phyloP scores from a whole-genome alignment of 2,888 invertebrate genomes.

The Chrysolina oricalcia region DNA sequence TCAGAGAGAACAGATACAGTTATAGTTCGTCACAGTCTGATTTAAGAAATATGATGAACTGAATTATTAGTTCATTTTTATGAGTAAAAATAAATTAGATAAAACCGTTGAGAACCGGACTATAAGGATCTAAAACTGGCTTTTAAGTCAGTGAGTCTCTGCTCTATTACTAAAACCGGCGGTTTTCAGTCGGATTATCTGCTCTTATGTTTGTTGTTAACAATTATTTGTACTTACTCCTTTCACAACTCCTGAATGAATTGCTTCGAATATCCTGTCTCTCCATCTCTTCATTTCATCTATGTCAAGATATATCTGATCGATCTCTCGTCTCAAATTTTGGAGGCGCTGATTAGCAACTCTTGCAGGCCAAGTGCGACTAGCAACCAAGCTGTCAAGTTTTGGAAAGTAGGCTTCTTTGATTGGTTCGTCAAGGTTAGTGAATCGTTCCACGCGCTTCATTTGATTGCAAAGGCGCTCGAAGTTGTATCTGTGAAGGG shows the following conservation, averaged over 20 bases:
- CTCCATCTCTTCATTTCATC: slow-evolving; percentile 83
- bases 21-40: no score
- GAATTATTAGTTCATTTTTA: no score
- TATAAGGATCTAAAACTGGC: no score
- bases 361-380: slow-evolving; percentile 83
- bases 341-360: slow-evolving; percentile 74
- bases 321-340: slow-evolving; percentile 79
- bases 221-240: slow-evolving; percentile 71
- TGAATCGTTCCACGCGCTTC: slow-evolving; percentile 76
- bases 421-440: slow-evolving; percentile 80
- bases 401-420: slow-evolving; percentile 88
- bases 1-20: no score
- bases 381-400: slow-evolving; percentile 83
- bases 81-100: no score
- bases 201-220: no score
- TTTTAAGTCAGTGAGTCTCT: no score
- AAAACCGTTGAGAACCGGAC: no score
- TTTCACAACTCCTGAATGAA: slow-evolving; percentile 77
- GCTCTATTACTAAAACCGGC: no score
- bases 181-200: no score
- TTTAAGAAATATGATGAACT: no score
- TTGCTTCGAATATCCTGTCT: slow-evolving; percentile 81
- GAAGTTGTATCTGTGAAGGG: slow-evolving; percentile 78
- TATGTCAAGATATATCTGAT: slow-evolving; percentile 79
- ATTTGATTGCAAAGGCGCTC: slow-evolving; percentile 84